Evolutionary conservation across 2,888 invertebrate genomes (phyloP).

Genomic region (Theretra japonica): DNA sequence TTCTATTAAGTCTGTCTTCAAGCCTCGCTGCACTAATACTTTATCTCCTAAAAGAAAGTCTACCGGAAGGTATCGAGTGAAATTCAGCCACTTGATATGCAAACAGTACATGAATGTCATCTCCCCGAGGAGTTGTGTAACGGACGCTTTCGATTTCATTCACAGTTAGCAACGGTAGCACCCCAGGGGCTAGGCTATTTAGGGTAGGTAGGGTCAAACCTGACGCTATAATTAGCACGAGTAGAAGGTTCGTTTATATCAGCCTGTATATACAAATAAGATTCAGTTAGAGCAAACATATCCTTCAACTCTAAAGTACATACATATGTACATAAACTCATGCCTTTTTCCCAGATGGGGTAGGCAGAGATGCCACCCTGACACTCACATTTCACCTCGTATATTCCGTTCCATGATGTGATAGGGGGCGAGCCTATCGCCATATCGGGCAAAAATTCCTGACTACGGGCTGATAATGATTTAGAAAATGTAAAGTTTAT

Average conservation of each 20-base stretch:
- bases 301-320: too few species aligned
- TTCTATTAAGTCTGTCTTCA: neutral
- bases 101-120: slow-evolving; percentile 9
- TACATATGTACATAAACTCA: too few species aligned
- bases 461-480: too few species aligned
- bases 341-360: too few species aligned
- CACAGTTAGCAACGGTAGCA: slow-evolving; percentile 14
- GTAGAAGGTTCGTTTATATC: neutral
- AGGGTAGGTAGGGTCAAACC: neutral
- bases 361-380: too few species aligned
- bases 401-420: too few species aligned
- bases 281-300: too few species aligned
- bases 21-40: neutral
- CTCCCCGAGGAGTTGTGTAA: slow-evolving; percentile 20
- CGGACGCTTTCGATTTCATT: slow-evolving; percentile 14
- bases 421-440: too few species aligned
- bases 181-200: neutral
- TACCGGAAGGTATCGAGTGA: neutral
- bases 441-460: too few species aligned
- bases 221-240: neutral
- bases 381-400: too few species aligned
- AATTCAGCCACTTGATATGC: neutral
- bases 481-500: too few species aligned
- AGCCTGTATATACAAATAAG: too few species aligned
- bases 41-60: neutral